Evolutionary conservation across 2,888 invertebrate species (phyloP).

Genomic region (Sarcophaga subvicina): DNA sequence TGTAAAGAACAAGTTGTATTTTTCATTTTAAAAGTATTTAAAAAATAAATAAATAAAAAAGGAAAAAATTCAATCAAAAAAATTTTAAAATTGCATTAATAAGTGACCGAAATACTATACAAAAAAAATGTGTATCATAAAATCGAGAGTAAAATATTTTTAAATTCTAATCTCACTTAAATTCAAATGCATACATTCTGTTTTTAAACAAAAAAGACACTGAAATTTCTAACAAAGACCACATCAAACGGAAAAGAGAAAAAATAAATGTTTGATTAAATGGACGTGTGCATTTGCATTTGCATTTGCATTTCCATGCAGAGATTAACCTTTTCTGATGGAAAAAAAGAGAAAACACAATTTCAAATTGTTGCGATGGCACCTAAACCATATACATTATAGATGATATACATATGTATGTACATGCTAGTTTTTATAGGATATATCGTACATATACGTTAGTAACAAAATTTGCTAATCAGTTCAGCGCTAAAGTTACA

Average conservation of each 20-base stretch:
- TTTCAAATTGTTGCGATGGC: too few species aligned
- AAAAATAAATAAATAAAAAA: neutral
- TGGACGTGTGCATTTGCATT: too few species aligned
- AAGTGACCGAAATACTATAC: conserved; percentile 18
- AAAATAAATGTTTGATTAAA: neutral
- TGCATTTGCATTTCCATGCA: too few species aligned
- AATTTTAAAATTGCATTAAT: neutral
- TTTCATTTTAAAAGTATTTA: neutral
- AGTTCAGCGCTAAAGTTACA: too few species aligned
- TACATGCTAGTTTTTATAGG: too few species aligned
- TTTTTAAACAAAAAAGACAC: neutral
- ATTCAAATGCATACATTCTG: conserved; percentile 38
- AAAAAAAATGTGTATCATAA: conserved; percentile 1
- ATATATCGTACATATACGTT: too few species aligned
- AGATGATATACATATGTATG: too few species aligned
- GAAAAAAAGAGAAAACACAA: too few species aligned
- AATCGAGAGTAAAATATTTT: neutral
- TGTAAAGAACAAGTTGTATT: too few species aligned
- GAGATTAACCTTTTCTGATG: too few species aligned
- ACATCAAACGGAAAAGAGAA: conserved; percentile 22
- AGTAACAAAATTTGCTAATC: too few species aligned
- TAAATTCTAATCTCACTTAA: conserved; percentile 55
- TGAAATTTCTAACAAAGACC: conserved; percentile 29
- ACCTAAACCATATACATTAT: too few species aligned
- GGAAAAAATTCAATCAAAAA: neutral